Base-by-base conservation (phyloP, 1,140 invertebrate species). In the Platorchestia sp. region DNA sequence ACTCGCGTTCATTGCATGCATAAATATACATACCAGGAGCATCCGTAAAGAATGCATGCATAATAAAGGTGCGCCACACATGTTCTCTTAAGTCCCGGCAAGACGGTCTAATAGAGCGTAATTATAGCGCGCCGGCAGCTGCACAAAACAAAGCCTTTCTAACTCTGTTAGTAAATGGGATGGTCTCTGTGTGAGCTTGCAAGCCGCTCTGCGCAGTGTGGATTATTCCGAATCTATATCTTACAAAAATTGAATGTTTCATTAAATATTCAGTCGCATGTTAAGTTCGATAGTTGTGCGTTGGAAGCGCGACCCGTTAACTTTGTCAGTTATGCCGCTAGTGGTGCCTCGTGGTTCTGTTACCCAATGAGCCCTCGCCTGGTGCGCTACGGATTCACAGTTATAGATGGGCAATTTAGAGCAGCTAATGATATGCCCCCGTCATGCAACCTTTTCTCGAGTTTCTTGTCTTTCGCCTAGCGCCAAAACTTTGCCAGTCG, bases 101-200 rank as follows among this genome's bases (percentile, higher is more conserved):
- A 44, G 43, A 45, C 91, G 45, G 43, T 91, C 45, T 47, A 93
- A 47, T 93, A 93, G 91, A 93, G 41, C 44, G 91, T 93, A 93
- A 93, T 47, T 93, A 93, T 93, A 36, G 91, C 14, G 40, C 10
- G 47, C 14, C 91, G 36, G 41, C 45, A 44, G 89, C 41, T 10
- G 44, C 45, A 41, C 44, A 93, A 93, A 93, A 93, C 91, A 93
- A 93, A 93, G 45, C 91, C 91, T 42, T 44, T n/a, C 45, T 45
- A 47, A 42, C 87, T 42, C 87, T 90, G 41, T 44, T 90, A 41
- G 87, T 27, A 90, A 22, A 90, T 43, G 41, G 16, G 19, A 42
- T 90, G 87, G 41, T 75, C 59, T 75, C 47, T 51, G 14, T 75
- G 59, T 36, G 59, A 10, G 59, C 59, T 75, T 27, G 27, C 59